Evolutionary conservation across 2,113 vertebrate genomes (phyloP), one percentile per base, ranked within the genome.

Genomic region (Scomber colias): DNA sequence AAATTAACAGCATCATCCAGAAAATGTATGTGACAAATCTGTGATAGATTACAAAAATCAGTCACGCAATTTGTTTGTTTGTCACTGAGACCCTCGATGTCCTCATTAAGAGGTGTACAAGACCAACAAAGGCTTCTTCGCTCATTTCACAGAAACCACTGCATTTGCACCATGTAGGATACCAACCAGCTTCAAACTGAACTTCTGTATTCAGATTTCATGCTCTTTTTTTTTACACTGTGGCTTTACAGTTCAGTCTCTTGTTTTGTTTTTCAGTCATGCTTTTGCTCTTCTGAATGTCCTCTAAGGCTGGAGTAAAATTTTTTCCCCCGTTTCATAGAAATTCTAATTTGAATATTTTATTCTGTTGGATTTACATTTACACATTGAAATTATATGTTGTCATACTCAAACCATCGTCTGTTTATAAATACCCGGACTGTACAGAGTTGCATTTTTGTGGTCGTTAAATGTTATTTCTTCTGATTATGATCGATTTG

Each of bases 371-470:
- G 10, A 40, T 40, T 40, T 40, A 40, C 8, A 40, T 40, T 40
- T 40, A 40, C 35, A 40, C 35, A 40, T 40, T 40, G 35, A 5
- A 35, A 7, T 40, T 40, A 40, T 9, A 40, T 40, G 35, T 50
- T 68, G n/a, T 9, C 8, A 9, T 40, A 40, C 35, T 40, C 35
- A 40, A 24, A 81, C 50, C 67, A 70, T 63, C 80, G 75, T 69
- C 62, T 85, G 76, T 84, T 72, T 70, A 55, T 27, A 71, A 31
- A 76, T 50, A 27, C 30, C 35, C 50, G 11, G 17, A 55, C n/a
- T 61, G 46, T 14, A 40, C 46, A 44, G 54, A 67, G 31, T 19
- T 49, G 19, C 45, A 35, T 74, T 46, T n/a, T 59, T 54, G 50
- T 67, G 13, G 13, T 27, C n/a, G 13, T 15, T 16, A n/a, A 53